Evolutionary conservation across 2,888 invertebrate species (phyloP), one percentile per base, ranked within the genome.

Genomic region (Oscheius sp.): DNA sequence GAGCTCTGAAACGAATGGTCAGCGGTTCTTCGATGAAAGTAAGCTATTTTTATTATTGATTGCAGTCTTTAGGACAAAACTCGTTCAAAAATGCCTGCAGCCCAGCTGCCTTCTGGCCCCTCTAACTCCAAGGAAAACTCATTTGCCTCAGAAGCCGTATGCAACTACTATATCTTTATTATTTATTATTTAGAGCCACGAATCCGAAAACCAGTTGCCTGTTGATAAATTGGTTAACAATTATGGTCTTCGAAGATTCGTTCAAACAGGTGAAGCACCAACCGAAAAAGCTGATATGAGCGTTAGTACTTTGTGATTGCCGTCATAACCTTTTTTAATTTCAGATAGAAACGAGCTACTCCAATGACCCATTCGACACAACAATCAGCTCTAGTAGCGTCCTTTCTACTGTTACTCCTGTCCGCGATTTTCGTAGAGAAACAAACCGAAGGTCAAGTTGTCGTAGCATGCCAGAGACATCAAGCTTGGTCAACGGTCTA

Each of bases 381-480:
- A 34, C 55, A 20, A 25, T 12, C 48, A 48, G 48, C 48, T 55
- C 55, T 20, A 33, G 17, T 2, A 34, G 34, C 17, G 55, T 55
- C n/a, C 34, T 34, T 29, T 55, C 55, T n/a, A 55, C 34, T 27
- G 45, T 45, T 31, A 61, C 61, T 39, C 61, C 61, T 12, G n/a
- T n/a, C n/a, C 61, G 61, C 15, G 31, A 5, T 10, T 29, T 61
- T 23, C 42, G 42, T 17, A 25, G 61, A 42, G 61, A 61, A 17
- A 45, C 15, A 61, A 20, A n/a, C 6, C 20, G 55, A 2, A 33
- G 61, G 2, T 45, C 61, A 27, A 61, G 61, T 20, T 42, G 42
- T 5, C 61, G 61, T 17, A 61, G 61, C 20, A 61, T 61, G 61
- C 61, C 61, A 15, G 61, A 61, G 31, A 37, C 33, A n/a, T n/a